Base-by-base conservation (phyloP, 2,797 vertebrate genomes). In the Phylloscopus collybita region DNA sequence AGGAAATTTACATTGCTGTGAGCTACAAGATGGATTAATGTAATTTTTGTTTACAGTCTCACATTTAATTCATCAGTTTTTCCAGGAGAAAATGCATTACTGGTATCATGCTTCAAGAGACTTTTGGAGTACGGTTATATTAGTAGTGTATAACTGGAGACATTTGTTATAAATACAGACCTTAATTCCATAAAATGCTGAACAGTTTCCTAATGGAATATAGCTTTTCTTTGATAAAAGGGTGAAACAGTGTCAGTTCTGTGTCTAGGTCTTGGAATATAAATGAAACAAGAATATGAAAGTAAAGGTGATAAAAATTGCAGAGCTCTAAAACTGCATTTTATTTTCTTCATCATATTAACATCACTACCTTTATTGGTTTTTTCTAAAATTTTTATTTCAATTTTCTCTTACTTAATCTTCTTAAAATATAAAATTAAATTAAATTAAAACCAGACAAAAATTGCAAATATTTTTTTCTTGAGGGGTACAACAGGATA, bases 1-100 rank as follows among this genome's bases (percentile, higher is more conserved):
- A 95, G 70, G 25, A 94, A 88, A 93, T 94, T 94, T 96, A 95
- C 83, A 78, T 95, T 93, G 76, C 86, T 78, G 74, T 90, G 92
- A 92, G n/a, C 40, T 81, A 89, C 66, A 97, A 96, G 94, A 97
- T 94, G 93, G 93, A 97, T 96, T 96, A 96, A 95, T 94, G 89
- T 96, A 96, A 97, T 96, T 97, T 97, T 86, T 89, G 80, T 94
- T 93, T 94, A 84, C 51, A 78, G 76, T 38, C 78, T 81, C 82
- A 51, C 72, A 91, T 96, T 97, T 87, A 91, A 93, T 96, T 97
- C 34, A 88, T 95, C 93, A 80, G 26, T 71, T 36, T 96, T 97
- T 97, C 96, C 76, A 78, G 79, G 75, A 91, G 74, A 95, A 97
- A 97, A 96, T 88, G 15, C 16, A 86, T 94, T 95, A 89, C 38